Evolutionary conservation across 2,888 invertebrate genomes (phyloP).

Genomic region (Tetrapedia diversipes): DNA sequence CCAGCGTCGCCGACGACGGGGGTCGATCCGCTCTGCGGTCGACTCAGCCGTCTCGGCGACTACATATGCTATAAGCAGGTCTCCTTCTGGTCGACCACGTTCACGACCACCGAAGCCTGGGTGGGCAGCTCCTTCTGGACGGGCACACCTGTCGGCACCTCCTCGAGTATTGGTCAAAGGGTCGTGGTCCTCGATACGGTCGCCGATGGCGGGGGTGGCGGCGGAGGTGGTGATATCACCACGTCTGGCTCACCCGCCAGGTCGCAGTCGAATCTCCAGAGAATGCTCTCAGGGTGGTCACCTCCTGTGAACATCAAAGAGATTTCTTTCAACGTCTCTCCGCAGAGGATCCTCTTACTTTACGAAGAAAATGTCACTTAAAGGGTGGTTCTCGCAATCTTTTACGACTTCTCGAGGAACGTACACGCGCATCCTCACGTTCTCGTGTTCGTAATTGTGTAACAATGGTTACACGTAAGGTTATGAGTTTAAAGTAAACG

Average conservation of each 20-base stretch:
- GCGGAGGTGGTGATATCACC: conserved; percentile 79
- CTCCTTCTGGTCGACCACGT: conserved; percentile 78
- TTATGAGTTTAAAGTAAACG: too few species aligned
- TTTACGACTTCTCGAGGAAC: too few species aligned
- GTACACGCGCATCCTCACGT: too few species aligned
- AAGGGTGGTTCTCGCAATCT: too few species aligned
- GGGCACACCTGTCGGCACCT: conserved; percentile 80
- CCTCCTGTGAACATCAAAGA: conserved; percentile 74
- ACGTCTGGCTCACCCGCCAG: conserved; percentile 81
- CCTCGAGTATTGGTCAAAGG: conserved; percentile 82
- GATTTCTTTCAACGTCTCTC: neutral
- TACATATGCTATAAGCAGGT: conserved; percentile 80
- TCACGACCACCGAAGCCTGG: conserved; percentile 76
- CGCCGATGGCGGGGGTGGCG: conserved; percentile 77
- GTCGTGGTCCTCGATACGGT: conserved; percentile 79
- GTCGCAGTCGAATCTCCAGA: conserved; percentile 82
- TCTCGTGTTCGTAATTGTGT: too few species aligned
- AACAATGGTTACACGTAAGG: too few species aligned
- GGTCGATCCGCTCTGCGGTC: conserved; percentile 47
- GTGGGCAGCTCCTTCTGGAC: conserved; percentile 75
- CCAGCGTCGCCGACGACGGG: conserved; percentile 59
- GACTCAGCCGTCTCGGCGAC: conserved; percentile 67
- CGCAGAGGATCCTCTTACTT: too few species aligned
- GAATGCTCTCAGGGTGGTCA: conserved; percentile 82
- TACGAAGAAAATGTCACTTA: too few species aligned